These are phyloP conservation scores for Agrochola litura DNA, from an alignment of 2,888 invertebrate species.

Conservation along the genomic window DNA sequence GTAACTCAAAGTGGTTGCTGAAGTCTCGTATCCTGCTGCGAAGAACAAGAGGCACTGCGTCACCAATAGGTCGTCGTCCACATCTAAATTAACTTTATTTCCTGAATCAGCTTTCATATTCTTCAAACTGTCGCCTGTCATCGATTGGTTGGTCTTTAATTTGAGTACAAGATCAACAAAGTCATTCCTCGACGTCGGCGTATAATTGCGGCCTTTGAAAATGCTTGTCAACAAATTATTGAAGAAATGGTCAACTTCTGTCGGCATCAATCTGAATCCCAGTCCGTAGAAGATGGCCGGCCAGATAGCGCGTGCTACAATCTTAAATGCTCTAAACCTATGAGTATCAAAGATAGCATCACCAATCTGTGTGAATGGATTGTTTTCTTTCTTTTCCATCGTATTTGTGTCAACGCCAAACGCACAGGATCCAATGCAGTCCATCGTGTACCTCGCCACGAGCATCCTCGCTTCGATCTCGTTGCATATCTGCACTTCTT, in stretches of 20 bases:
- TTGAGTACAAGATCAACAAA: constrained; percentile 78
- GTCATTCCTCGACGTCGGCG: constrained; percentile 74
- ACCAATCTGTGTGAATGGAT: constrained; percentile 74
- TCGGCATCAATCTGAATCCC: constrained; percentile 71
- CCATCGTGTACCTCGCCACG: constrained; percentile 78
- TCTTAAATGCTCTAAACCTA: constrained; percentile 68
- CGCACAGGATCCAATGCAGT: constrained; percentile 76
- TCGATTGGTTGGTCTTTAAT: constrained; percentile 70
- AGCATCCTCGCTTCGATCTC: constrained; percentile 70
- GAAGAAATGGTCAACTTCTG: constrained; percentile 72
- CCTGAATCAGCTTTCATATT: constrained; percentile 68
- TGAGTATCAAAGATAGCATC: constrained; percentile 71
- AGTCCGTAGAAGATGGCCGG: constrained; percentile 77
- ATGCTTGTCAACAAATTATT: constrained; percentile 67
- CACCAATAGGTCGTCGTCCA: constrained; percentile 84
- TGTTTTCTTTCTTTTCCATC: constrained; percentile 69
- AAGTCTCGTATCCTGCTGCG: constrained; percentile 79
- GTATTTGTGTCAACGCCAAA: constrained; percentile 80
- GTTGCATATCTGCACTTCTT: constrained; percentile 58
- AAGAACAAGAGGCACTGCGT: constrained; percentile 90
- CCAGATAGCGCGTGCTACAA: constrained; percentile 73
- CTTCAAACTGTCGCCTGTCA: constrained; percentile 75
- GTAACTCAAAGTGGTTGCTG: constrained; percentile 72
- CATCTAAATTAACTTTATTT: constrained; percentile 69
- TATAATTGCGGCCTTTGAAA: constrained; percentile 71